A percentile compares a stretch with the other conserved stretches of the same genome.
Conservation (phyloP, 35 echinoderm and acorn worm species). For the Eucidaris tribuloides region DNA sequence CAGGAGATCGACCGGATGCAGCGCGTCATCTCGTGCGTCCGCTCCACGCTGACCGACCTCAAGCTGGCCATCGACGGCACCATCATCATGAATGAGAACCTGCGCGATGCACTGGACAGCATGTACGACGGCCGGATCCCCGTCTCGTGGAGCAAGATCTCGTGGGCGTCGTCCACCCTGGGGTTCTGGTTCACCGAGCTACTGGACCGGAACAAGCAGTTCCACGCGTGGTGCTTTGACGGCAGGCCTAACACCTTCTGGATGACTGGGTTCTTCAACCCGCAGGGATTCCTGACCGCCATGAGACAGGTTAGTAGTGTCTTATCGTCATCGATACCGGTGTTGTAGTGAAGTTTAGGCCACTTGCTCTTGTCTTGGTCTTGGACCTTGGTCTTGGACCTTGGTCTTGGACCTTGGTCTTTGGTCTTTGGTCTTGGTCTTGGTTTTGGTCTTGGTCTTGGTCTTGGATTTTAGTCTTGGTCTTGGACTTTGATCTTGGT, state of each 20-base stretch:
- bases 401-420: no score
- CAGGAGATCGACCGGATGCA: constrained; percentile 98
- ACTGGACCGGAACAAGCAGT: constrained; percentile 84
- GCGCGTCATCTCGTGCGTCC: constrained; percentile 69
- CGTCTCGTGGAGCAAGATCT: constrained; percentile 86
- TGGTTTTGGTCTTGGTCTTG: no score
- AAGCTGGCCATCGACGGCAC: constrained; percentile 99
- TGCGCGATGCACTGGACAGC: constrained; percentile 95
- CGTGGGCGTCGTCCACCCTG: constrained; percentile 92
- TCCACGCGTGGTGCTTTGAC: constrained; percentile 90
- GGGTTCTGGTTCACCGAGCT: constrained; percentile 99
- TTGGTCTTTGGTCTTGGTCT: no score
- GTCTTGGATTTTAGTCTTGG: no score
- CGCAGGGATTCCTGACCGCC: constrained; percentile 96
- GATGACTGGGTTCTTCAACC: constrained; percentile 99
- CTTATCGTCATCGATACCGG: no score
- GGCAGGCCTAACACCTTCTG: constrained; percentile 96
- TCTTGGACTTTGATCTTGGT: no score
- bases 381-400: no score
- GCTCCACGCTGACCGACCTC: constrained; percentile 79
- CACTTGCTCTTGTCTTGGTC: no score
- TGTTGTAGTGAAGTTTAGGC: no score
- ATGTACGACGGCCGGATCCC: constrained; percentile 98
- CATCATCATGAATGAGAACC: constrained; percentile 98
- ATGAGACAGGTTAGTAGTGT: constrained; percentile 99